Conservation (phyloP, 1,140 invertebrate species). For the Scaptodrosophila lebanonensis region DNA sequence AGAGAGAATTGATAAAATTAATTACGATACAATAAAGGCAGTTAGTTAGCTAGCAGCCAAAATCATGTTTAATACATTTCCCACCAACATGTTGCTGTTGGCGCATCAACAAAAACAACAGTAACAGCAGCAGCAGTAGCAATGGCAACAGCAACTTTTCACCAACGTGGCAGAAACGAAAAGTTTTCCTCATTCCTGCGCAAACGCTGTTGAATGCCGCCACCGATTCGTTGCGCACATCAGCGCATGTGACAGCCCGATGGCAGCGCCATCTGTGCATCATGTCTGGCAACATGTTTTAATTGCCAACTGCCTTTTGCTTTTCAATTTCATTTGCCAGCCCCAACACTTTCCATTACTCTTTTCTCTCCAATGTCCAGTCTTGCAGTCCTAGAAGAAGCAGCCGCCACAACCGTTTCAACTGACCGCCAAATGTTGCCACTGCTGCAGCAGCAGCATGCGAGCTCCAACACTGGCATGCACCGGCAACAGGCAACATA, state of each 20-base stretch:
- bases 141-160: no score
- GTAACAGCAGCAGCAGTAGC: no score
- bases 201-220: constrained; percentile 16
- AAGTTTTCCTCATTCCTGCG: constrained; percentile 66
- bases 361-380: no score
- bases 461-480: constrained; percentile 14
- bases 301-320: constrained; percentile 71
- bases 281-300: constrained; percentile 65
- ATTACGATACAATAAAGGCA: not conserved
- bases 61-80: not conserved
- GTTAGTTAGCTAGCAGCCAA: no score
- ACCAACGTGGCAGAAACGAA: constrained; percentile 38
- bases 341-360: constrained; percentile 69
- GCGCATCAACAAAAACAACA: no score
- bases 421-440: constrained; percentile 64
- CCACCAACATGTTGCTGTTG: not conserved
- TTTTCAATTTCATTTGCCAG: constrained; percentile 4
- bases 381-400: no score
- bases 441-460: not conserved
- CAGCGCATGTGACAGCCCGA: constrained; percentile 17
- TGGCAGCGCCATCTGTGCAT: constrained; percentile 62
- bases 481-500: constrained; percentile 19
- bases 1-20: constrained; percentile 18
- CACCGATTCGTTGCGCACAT: constrained; percentile 63
- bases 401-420: constrained; percentile 50